phyloP scores from a whole-genome alignment of 2,113 vertebrate species.

The Mionectes macconnelli region DNA sequence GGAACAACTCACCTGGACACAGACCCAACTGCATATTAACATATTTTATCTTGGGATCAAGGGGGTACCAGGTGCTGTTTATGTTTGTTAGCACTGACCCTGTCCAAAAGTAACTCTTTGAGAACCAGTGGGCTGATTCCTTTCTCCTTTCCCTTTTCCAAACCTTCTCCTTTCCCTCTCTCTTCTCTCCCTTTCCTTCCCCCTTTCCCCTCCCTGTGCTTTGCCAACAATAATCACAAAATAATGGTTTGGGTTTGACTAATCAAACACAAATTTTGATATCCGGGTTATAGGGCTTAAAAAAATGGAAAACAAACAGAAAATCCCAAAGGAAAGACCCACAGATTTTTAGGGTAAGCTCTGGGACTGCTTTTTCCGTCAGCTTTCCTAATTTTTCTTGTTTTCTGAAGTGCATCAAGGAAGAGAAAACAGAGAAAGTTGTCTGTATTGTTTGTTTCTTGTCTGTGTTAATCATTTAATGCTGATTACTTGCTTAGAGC shows the following conservation, averaged over 20 bases:
- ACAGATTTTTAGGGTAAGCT: background rate
- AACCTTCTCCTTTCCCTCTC: background rate
- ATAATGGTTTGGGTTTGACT: background rate
- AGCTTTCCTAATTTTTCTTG: background rate
- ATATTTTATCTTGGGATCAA: background rate
- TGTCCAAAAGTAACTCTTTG: background rate
- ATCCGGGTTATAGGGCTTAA: background rate
- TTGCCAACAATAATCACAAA: background rate
- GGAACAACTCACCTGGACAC: background rate
- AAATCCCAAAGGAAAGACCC: rapidly evolving
- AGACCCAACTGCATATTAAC: background rate
- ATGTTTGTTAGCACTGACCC: background rate
- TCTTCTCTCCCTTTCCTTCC: too few relatives aligned
- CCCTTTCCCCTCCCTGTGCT: background rate
- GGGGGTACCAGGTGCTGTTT: background rate
- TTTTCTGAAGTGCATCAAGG: background rate
- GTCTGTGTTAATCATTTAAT: background rate
- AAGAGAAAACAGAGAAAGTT: background rate
- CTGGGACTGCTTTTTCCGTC: background rate
- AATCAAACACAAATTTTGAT: background rate
- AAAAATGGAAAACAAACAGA: background rate
- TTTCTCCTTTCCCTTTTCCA: background rate
- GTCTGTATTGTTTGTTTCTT: background rate
- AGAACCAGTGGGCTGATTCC: background rate
- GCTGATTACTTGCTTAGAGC: background rate